Percentiles rank a stretch among this genome's conserved stretches.
phyloP scores from a whole-genome alignment of 2,888 invertebrate genomes.

The Stenodema calcarata region DNA sequence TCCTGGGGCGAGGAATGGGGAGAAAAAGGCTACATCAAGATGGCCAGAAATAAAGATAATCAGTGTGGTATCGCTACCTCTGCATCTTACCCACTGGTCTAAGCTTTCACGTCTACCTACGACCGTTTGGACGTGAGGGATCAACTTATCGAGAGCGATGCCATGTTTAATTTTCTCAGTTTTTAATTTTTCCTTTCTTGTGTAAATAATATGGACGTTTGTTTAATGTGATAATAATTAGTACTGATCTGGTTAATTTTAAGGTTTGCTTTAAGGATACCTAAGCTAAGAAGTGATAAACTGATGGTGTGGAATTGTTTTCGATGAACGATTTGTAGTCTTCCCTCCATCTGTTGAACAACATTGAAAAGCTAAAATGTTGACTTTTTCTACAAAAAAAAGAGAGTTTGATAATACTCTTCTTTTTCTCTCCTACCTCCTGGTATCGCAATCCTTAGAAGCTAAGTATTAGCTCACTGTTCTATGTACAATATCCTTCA shows the following conservation, averaged over 20 bases:
- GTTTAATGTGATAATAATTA: neutral
- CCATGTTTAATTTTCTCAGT: neutral
- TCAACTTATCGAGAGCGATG: neutral
- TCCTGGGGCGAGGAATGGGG: constrained; percentile 86
- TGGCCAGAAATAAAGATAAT: constrained; percentile 83
- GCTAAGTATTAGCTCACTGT: too few relatives aligned
- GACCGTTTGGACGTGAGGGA: neutral
- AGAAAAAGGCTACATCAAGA: constrained; percentile 82
- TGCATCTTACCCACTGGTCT: constrained; percentile 87
- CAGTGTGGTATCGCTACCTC: constrained; percentile 85
- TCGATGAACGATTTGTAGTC: neutral
- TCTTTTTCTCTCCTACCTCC: too few relatives aligned
- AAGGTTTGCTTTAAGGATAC: neutral
- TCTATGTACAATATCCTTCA: too few relatives aligned
- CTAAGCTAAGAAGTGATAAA: neutral
- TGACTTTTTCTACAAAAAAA: too few relatives aligned
- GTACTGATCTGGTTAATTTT: neutral
- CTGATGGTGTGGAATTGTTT: neutral
- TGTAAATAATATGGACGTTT: neutral
- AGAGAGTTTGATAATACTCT: too few relatives aligned
- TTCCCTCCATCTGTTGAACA: too few relatives aligned
- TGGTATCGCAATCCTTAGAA: too few relatives aligned
- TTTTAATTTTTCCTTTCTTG: neutral
- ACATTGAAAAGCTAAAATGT: too few relatives aligned
- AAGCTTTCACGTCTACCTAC: constrained; percentile 57